A percentile compares a stretch with the other conserved stretches of the same genome.
These are phyloP conservation scores for Pelmatolapia mariae DNA, from an alignment of 2,113 vertebrate genomes.

Conservation along the genomic window DNA sequence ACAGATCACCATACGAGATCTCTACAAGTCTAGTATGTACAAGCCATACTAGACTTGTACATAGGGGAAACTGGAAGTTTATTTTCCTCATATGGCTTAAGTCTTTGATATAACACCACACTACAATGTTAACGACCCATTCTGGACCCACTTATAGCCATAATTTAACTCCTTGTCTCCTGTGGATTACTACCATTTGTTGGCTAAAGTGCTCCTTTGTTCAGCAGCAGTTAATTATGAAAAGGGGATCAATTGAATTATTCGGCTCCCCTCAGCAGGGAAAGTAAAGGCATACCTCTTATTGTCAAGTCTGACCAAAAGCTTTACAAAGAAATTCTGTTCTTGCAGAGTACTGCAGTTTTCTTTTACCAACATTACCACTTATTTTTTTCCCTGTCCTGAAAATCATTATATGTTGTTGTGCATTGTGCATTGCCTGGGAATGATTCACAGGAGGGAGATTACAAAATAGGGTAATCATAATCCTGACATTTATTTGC, in stretches of 20 bases:
- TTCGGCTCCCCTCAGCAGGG: background rate
- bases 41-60: background rate
- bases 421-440: background rate
- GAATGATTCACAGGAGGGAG: background rate
- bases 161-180: background rate
- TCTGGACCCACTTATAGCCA: background rate
- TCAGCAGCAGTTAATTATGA: conserved; percentile 25
- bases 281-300: background rate
- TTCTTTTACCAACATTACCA: background rate
- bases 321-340: background rate
- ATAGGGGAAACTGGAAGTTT: background rate
- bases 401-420: background rate
- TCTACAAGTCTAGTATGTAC: no score
- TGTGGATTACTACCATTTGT: conserved; percentile 13
- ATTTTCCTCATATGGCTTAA: background rate
- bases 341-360: background rate
- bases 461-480: background rate
- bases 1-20: background rate
- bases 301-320: background rate
- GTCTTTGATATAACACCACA: background rate
- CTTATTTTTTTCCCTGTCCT: background rate
- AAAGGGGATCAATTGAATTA: conserved; percentile 13
- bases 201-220: conserved; percentile 30
- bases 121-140: background rate
- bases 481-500: background rate